Base-by-base conservation (phyloP, 1,140 invertebrate genomes). In the Drusus annulatus region DNA sequence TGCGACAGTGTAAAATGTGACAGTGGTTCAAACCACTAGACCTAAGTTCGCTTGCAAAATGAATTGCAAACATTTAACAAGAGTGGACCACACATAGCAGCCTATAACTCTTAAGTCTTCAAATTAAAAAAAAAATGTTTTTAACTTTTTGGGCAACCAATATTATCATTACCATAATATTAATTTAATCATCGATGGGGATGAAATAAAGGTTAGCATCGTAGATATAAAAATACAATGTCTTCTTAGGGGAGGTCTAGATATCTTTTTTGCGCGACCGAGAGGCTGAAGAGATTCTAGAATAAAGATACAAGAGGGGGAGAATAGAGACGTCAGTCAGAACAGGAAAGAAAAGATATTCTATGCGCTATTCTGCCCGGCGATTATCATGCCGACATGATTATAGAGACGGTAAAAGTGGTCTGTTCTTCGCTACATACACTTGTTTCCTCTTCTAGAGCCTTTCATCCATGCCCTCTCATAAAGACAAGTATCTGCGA, bases 331-430 rank as follows among this genome's bases (percentile, higher is more conserved):
- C 7, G 10, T 25, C 17, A n/a, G 13, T 4, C 17, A 8, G 16
- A 68, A 68, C 28, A 45, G 63, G 63, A 68, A 50, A n/a, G 16
- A 45, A 68, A 45, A 16, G 31, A 68, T n/a, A n/a, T n/a, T n/a
- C n/a, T n/a, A 68, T 17, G 5, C 16, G n/a, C 31, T 45, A 0
- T 45, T 60, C 15, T 23, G 58, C 8, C 23, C 58, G 4, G 15
- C 63, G 25, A 8, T 68, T 36, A 50, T 68, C 50, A 36, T 7
- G n/a, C n/a, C 8, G 63, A 25, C 31, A 68, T 50, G 63, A 68
- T 68, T 68, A 68, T 68, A 68, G 25, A 68, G 28, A 50, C 31
- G 17, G 63, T 28, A 36, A 17, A 45, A 68, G 63, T 68, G 31
- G 63, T 13, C 28, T n/a, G 16, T 68, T 68, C n/a, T 31, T 31